These are phyloP conservation scores for Lanius ludovicianus DNA, from an alignment of 2,113 vertebrate genomes.

Conservation along the genomic window DNA sequence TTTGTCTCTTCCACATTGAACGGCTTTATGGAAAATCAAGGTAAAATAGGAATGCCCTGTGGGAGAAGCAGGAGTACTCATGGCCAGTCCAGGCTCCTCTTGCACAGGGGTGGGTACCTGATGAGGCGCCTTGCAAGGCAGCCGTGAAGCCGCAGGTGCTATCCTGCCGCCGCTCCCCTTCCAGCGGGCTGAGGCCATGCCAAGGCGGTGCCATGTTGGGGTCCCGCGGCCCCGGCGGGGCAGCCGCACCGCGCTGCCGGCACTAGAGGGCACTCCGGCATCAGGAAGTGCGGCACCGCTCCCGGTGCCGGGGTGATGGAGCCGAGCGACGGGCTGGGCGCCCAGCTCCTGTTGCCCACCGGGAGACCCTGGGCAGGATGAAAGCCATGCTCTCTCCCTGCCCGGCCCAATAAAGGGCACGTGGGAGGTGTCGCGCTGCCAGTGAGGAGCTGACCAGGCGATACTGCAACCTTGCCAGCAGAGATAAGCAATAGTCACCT, in stretches of 20 bases:
- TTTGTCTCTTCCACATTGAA: neutral
- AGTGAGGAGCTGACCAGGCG: neutral
- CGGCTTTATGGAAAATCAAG: neutral
- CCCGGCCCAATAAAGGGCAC: accelerated
- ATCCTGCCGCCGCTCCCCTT: accelerated
- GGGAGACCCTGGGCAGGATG: accelerated
- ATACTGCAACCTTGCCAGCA: neutral
- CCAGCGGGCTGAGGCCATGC: neutral
- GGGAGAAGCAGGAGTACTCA: neutral
- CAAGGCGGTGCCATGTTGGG: neutral
- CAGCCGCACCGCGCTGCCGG: neutral
- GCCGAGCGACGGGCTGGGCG: accelerated
- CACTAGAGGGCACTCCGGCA: conserved; percentile 54
- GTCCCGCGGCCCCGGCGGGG: neutral
- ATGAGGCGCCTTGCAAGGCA: accelerated
- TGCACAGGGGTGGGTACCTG: neutral
- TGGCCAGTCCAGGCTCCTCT: neutral
- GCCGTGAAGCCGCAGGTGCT: too few relatives aligned
- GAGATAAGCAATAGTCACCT: neutral
- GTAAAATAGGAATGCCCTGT: neutral
- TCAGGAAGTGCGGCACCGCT: accelerated
- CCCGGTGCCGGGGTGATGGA: neutral
- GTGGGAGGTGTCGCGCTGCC: accelerated
- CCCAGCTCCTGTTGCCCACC: accelerated
- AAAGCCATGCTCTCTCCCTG: accelerated